A percentile compares a stretch with the other conserved stretches of the same genome.
Evolutionary conservation across 2,888 invertebrate species (phyloP).

Genomic region (Homarus gammarus): DNA sequence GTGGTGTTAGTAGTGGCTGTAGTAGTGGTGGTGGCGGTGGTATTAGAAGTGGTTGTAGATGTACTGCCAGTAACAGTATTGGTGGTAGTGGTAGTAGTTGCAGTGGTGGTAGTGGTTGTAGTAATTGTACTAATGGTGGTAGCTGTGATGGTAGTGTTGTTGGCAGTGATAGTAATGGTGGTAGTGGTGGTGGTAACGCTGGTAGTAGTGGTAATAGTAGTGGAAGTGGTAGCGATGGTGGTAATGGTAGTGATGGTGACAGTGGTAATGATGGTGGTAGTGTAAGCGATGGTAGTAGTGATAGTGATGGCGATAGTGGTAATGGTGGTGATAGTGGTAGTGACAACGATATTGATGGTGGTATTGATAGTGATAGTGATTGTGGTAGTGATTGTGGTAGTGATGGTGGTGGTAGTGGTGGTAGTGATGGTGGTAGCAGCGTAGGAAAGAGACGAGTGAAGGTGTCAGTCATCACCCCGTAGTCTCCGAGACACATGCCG

Average conservation of each 20-base stretch:
- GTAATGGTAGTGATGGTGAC: not conserved
- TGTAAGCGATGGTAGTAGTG: not conserved
- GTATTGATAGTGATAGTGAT: not conserved
- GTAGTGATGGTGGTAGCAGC: not conserved
- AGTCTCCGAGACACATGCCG: slow-evolving; percentile 21
- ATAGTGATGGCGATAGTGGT: not conserved
- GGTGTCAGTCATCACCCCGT: not conserved
- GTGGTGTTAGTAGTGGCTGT: not conserved
- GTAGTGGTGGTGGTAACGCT: not conserved
- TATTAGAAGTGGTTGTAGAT: no score
- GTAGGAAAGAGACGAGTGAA: not conserved
- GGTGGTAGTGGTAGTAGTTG: not conserved
- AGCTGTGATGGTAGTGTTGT: not conserved
- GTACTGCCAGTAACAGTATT: not conserved
- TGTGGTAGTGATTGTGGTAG: not conserved
- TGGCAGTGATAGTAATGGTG: not conserved
- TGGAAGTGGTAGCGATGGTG: not conserved
- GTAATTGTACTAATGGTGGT: not conserved
- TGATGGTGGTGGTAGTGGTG: not conserved
- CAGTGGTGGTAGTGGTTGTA: not conserved
- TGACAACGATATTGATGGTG: not conserved
- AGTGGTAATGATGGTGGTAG: not conserved
- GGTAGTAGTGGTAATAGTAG: not conserved
- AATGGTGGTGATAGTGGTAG: not conserved
- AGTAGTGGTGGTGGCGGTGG: not conserved